Conservation (phyloP, 2,113 vertebrate species). For the Corythoichthys haematopterus region DNA sequence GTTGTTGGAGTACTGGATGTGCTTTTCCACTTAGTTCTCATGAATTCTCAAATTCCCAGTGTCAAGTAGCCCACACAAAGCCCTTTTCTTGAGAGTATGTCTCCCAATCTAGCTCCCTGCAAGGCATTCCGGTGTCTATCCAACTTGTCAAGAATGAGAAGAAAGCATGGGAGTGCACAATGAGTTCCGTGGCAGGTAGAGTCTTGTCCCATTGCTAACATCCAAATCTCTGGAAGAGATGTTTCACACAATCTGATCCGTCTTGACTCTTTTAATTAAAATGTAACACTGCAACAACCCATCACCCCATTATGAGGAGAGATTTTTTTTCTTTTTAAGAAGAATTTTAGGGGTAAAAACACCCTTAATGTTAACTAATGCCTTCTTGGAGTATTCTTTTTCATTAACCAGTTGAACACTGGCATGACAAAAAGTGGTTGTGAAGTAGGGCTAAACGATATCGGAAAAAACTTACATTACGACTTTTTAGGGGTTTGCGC, state of each 20-base stretch:
- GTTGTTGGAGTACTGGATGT: neutral
- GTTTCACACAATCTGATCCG: constrained; percentile 41
- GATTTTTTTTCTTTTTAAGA: neutral
- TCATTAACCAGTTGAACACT: constrained; percentile 21
- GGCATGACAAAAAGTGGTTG: constrained; percentile 49
- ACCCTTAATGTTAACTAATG: neutral
- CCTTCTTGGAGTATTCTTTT: constrained; percentile 17
- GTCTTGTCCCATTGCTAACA: constrained; percentile 67
- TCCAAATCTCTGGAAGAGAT: constrained; percentile 43
- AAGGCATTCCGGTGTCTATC: constrained; percentile 73
- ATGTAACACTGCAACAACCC: constrained; percentile 30
- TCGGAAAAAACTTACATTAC: no score
- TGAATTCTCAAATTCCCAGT: constrained; percentile 25
- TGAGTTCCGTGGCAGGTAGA: constrained; percentile 65
- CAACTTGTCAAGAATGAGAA: constrained; percentile 72
- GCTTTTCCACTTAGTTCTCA: constrained; percentile 16
- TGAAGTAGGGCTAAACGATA: constrained; percentile 29
- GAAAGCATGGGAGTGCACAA: constrained; percentile 62
- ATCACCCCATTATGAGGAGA: neutral
- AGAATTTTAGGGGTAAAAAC: neutral
- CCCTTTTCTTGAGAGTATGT: constrained; percentile 59
- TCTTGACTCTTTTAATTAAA: constrained; percentile 59
- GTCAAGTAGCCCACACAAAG: constrained; percentile 50
- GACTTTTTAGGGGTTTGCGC: no score
- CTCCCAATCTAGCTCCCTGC: constrained; percentile 58